phyloP scores from a whole-genome alignment of 2,113 vertebrate species.

The Pristiophorus japonicus region DNA sequence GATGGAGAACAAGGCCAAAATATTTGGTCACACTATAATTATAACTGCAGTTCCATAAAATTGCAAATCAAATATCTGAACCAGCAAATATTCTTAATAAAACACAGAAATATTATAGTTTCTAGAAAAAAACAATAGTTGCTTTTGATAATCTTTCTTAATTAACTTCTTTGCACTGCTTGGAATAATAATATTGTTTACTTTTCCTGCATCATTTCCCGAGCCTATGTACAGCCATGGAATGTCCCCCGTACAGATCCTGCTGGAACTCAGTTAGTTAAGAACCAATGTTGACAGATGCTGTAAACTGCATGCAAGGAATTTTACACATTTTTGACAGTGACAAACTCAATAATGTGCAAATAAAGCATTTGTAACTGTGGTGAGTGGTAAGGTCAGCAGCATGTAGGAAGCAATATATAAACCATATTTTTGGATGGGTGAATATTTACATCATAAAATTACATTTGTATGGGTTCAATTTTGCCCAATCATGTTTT shows the following conservation, averaged over 20 bases:
- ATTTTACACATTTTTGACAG: constrained; percentile 11
- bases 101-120: not conserved
- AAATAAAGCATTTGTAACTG: constrained; percentile 24
- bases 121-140: not conserved
- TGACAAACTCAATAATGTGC: constrained; percentile 28
- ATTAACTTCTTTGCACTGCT: not conserved
- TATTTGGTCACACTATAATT: not conserved
- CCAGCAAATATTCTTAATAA: not conserved
- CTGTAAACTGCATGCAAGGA: not conserved
- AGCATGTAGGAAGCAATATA: not conserved
- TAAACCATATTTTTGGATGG: constrained; percentile 7
- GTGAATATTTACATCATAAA: constrained; percentile 23
- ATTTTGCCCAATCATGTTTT: no score
- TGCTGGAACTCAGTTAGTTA: not conserved
- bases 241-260: not conserved
- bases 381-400: not conserved
- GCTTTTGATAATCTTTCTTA: not conserved
- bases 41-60: not conserved
- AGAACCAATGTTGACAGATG: constrained; percentile 23
- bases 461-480: no score
- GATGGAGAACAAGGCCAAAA: not conserved
- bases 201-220: not conserved
- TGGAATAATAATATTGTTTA: not conserved
- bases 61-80: not conserved
- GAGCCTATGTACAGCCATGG: not conserved